Conservation (phyloP, 2,888 invertebrate genomes). For the Drosophila sordidapex region DNA sequence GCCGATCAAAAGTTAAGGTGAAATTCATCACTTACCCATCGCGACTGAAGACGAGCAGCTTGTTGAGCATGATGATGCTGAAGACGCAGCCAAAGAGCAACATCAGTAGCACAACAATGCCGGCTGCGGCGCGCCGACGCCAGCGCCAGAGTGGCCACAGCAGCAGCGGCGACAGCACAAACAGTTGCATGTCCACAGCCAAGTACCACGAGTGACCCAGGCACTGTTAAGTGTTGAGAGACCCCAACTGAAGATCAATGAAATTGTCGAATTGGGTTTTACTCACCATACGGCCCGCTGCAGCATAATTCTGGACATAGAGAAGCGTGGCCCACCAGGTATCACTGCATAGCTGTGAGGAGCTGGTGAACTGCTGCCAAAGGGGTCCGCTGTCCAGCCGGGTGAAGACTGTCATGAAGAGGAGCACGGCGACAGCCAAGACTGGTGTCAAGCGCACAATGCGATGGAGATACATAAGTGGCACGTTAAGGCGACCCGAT, state of each 20-base stretch:
- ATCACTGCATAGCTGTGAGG: constrained; percentile 65
- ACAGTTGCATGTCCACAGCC: constrained; percentile 87
- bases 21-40: constrained; percentile 36
- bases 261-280: not conserved
- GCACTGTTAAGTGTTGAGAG: constrained; percentile 78
- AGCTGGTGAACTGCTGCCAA: constrained; percentile 73
- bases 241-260: not conserved
- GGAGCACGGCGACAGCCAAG: constrained; percentile 84
- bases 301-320: constrained; percentile 85
- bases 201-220: constrained; percentile 87
- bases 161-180: constrained; percentile 86
- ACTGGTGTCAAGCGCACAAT: constrained; percentile 86
- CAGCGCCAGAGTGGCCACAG: constrained; percentile 85
- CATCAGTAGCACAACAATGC: constrained; percentile 58
- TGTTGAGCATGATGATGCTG: constrained; percentile 62
- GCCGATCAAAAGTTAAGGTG: not conserved
- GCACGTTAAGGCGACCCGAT: constrained; percentile 64
- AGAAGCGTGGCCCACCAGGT: constrained; percentile 85
- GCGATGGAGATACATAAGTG: constrained; percentile 78
- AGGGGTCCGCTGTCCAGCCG: constrained; percentile 85
- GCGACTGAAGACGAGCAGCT: constrained; percentile 44
- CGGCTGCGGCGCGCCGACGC: constrained; percentile 63
- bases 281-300: constrained; percentile 70
- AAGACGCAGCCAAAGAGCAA: constrained; percentile 74
- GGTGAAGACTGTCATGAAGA: constrained; percentile 84